Conservation (phyloP, 2,797 vertebrate species). For the Fratercula arctica region DNA sequence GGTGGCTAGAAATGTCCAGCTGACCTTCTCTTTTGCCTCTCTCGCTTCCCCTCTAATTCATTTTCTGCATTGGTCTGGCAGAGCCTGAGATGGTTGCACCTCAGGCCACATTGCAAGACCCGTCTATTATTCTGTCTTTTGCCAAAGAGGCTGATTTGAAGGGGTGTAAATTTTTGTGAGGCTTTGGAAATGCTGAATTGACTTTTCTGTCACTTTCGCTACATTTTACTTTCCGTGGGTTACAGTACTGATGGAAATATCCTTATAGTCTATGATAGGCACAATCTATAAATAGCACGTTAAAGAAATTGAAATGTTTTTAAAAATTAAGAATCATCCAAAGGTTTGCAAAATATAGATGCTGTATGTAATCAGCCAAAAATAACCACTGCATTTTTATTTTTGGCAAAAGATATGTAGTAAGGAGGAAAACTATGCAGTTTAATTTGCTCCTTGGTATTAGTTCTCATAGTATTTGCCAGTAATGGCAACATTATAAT, state of each 20-base stretch:
- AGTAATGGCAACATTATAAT: slow-evolving; percentile 68
- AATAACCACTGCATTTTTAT: background rate
- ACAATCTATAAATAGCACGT: background rate
- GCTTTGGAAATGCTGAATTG: slow-evolving; percentile 33
- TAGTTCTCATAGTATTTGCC: slow-evolving; percentile 54
- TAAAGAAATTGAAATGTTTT: slow-evolving; percentile 7
- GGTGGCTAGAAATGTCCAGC: background rate
- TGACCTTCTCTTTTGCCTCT: background rate
- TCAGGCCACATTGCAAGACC: background rate
- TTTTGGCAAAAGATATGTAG: background rate
- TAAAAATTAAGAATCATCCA: background rate
- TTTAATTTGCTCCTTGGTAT: slow-evolving; percentile 63
- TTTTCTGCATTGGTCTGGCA: background rate
- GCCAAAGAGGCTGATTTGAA: slow-evolving; percentile 40
- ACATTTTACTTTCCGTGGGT: background rate
- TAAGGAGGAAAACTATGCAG: slow-evolving; percentile 31
- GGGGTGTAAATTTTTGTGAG: slow-evolving; percentile 43
- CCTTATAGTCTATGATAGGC: slow-evolving; percentile 28
- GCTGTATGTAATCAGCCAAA: background rate
- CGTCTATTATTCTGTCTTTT: slow-evolving; percentile 11
- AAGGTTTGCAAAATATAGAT: background rate
- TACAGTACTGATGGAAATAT: slow-evolving; percentile 30
- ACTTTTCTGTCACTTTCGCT: slow-evolving; percentile 53
- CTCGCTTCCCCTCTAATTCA: background rate
- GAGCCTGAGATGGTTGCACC: background rate